Base-by-base conservation (phyloP, 2,888 invertebrate genomes). In the Drosophila paranaensis region DNA sequence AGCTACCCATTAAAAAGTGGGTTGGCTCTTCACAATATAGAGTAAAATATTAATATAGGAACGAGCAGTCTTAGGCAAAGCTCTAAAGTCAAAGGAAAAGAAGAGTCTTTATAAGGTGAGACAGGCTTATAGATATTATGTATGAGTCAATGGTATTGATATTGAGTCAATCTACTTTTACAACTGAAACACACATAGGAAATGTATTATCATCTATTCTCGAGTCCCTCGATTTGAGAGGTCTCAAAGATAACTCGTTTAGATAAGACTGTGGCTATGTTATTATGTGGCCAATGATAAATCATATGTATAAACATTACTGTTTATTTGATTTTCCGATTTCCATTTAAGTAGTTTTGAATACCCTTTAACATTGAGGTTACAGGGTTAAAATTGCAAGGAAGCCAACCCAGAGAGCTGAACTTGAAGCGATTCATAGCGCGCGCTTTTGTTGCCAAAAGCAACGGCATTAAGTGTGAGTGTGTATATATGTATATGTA, bases 351-450 rank as follows among this genome's bases (percentile, higher is more conserved):
- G 9, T 5, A 33, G 40, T 4, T 42, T 35, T 13, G 13, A 13
- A 57, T 61, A 50, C 40, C 48, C 37, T 14, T 6, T 25, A 6
- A 4, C 9, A 13, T 8, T 2, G 9, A 8, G 35, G 13, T 25
- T 68, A 16, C 20, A 64, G 79, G 30, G 74, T 51, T 48, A 1
- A 33, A 58, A 60, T 48, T 46, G 63, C 46, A 61, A 14, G 20
- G 51, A 61, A 79, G 46, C 68, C 62, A 33, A 60, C 60, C 27
- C 37, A 30, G 70, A 69, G 57, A 60, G 46, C 53, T 79, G 75
- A 77, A 75, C 75, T 79, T 79, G 69, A 58, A 48, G 74, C 56
- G 33, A 63, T 60, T 74, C 67, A 20, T 8, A 42, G 76, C 53
- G 42, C 45, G 48, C 43, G 60, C 63, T 55, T 58, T 77, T 67